Percentiles rank a stretch among this genome's conserved stretches.
These are phyloP conservation scores for Dipodomys ordii DNA, from an alignment of 2,113 vertebrate genomes.

Conservation along the genomic window DNA sequence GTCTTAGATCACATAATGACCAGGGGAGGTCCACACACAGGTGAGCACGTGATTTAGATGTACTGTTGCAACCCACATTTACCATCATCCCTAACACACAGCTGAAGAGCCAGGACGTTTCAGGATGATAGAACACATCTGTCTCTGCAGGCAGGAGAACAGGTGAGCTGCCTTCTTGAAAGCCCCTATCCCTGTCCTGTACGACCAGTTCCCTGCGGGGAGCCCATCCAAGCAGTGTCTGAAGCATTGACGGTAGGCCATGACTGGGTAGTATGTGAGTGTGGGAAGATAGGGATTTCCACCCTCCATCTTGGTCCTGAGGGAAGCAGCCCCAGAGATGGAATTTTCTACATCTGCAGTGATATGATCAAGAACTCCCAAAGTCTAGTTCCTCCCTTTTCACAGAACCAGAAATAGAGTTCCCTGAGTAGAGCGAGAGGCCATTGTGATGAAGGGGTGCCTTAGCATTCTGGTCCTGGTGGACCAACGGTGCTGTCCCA, in stretches of 20 bases:
- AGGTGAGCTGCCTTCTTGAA: background rate
- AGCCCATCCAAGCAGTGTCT: background rate
- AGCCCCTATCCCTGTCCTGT: background rate
- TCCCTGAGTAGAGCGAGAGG: background rate
- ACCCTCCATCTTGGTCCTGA: background rate
- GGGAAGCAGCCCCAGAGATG: background rate
- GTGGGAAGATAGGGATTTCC: no score
- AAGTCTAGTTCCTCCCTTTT: background rate
- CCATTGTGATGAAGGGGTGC: background rate
- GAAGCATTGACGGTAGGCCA: background rate
- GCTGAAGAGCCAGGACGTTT: no score
- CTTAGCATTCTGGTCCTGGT: background rate
- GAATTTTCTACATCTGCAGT: background rate
- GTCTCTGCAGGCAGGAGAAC: background rate
- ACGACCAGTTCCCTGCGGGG: background rate
- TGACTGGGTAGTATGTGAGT: no score
- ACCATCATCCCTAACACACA: no score
- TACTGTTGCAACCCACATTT: no score
- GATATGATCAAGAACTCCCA: background rate
- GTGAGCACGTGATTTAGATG: background rate
- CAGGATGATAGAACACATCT: fast-evolving
- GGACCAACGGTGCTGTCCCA: no score
- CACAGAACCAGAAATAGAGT: background rate
- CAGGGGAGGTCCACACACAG: background rate
- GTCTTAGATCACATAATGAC: no score